Evolutionary conservation across 2,797 vertebrate genomes (phyloP).

Genomic region (Enteromius treurensis): DNA sequence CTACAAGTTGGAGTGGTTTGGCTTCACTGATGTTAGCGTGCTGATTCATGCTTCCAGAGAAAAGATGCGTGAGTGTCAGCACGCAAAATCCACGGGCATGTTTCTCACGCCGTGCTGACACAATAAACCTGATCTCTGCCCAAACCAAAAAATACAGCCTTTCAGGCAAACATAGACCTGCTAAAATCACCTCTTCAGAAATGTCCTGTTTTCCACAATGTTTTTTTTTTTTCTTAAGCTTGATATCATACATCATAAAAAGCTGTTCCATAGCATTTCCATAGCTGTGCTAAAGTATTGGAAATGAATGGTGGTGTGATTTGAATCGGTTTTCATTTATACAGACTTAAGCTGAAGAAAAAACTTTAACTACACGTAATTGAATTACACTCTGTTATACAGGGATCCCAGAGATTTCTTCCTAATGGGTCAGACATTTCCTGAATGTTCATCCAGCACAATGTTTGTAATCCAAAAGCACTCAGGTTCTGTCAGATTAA

Average conservation of each 20-base stretch:
- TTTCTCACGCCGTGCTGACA: constrained; percentile 5
- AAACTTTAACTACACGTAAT: not conserved
- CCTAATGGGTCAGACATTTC: not conserved
- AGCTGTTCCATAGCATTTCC: not conserved
- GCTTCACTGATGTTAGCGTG: constrained; percentile 47
- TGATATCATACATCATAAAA: not conserved
- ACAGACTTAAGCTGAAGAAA: not conserved
- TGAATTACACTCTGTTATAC: not conserved
- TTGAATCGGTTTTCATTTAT: not conserved
- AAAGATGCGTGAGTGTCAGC: constrained; percentile 41
- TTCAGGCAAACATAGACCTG: constrained; percentile 4
- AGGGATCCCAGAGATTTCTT: not conserved
- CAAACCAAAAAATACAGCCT: not conserved
- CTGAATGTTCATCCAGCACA: constrained; percentile 6
- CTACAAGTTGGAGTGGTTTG: constrained; percentile 42
- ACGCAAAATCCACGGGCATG: constrained; percentile 36
- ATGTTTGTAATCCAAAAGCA: constrained; percentile 12
- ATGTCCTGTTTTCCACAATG: not conserved
- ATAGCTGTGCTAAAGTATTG: not conserved
- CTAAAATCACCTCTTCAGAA: not conserved
- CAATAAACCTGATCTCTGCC: constrained; percentile 25
- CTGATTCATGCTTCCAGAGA: constrained; percentile 44
- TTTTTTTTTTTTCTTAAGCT: not conserved
- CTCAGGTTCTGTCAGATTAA: constrained; percentile 28
- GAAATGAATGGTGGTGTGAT: not conserved